Percentiles rank a stretch among this genome's conserved stretches.
Evolutionary conservation across 1,140 invertebrate species (phyloP).

Genomic region (Achroia grisella): DNA sequence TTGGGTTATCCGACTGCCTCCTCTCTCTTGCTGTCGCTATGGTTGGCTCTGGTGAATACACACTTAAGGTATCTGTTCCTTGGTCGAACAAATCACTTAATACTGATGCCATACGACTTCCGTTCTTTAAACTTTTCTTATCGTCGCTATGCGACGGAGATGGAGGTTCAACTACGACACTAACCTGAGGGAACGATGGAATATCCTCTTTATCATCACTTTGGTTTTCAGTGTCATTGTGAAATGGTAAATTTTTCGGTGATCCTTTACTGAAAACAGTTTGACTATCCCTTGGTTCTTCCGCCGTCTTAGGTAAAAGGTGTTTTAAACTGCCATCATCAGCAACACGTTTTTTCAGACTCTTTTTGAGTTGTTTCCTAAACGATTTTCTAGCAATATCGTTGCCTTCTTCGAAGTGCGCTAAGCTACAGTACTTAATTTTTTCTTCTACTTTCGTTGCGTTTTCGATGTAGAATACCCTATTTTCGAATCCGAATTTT

Average conservation of each 20-base stretch:
- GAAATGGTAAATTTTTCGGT: neutral
- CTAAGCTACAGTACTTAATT: conserved; percentile 81
- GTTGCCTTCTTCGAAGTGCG: conserved; percentile 85
- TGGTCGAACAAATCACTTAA: conserved; percentile 65
- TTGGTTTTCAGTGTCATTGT: neutral
- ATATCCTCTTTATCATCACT: conserved; percentile 11
- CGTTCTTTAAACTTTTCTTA: conserved; percentile 57
- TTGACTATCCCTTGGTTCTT: conserved; percentile 32
- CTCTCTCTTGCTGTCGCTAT: conserved; percentile 55
- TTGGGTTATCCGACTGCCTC: conserved; percentile 75
- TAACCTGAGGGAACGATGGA: conserved; percentile 75
- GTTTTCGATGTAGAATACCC: conserved; percentile 77
- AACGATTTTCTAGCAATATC: conserved; percentile 86
- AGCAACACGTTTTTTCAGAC: conserved; percentile 48
- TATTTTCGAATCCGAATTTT: conserved; percentile 80
- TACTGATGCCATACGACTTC: conserved; percentile 60
- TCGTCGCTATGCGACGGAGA: conserved; percentile 76
- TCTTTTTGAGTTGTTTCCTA: conserved; percentile 72
- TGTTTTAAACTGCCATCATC: conserved; percentile 46
- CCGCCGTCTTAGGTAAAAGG: conserved; percentile 46
- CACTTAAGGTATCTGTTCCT: conserved; percentile 55
- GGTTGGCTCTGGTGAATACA: conserved; percentile 54
- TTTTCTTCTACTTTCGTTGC: conserved; percentile 74
- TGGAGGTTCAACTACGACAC: conserved; percentile 81
- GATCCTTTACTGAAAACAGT: neutral